Evolutionary conservation across 1,140 invertebrate species (phyloP), one percentile per base, ranked within the genome.

Genomic region (Chionoecetes opilio): DNA sequence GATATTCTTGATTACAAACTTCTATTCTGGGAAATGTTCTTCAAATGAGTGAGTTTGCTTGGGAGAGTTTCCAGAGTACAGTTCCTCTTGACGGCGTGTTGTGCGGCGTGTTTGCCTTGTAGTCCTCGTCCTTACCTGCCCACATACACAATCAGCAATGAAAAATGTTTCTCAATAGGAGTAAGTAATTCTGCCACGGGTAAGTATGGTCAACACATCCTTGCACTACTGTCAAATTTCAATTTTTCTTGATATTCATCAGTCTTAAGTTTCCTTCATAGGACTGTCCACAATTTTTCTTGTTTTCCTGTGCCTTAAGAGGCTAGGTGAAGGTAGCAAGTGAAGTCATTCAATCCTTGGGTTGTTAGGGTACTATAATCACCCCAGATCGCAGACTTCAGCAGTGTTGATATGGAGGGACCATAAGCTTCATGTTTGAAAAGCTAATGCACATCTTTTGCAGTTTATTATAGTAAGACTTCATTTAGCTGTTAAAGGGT

Each of bases 61-160:
- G 63, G n/a, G 21, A n/a, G 11, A 75, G 63, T 75, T 75, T 75
- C 63, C 63, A 75, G 63, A 75, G 11, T 2, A 75, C 63, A n/a
- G 21, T 87, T 87, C 82, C n/a, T 31, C 85, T 37, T 87, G 37
- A 29, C n/a, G 37, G 87, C 6, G 37, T 89, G 17, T 89, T 89
- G 87, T 89, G 31, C 14, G 46, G 87, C 38, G 87, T 41, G 87
- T 46, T 37, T 38, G 29, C 35, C 87, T 41, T 38, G 34, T 29
- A n/a, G 26, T 75, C 63, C 63, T 75, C 63, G n/a, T 53, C 63
- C 63, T 75, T n/a, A 26, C n/a, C 63, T 75, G 63, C 63, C 63
- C 21, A 75, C 63, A 75, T n/a, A 21, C 8, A 75, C 21, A 75
- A 75, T n/a, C 26, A n/a, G 63, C 63, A 75, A 75, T 75, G n/a